Evolutionary conservation across 2,797 vertebrate genomes (phyloP).

Genomic region (Benthosema pterotum): DNA sequence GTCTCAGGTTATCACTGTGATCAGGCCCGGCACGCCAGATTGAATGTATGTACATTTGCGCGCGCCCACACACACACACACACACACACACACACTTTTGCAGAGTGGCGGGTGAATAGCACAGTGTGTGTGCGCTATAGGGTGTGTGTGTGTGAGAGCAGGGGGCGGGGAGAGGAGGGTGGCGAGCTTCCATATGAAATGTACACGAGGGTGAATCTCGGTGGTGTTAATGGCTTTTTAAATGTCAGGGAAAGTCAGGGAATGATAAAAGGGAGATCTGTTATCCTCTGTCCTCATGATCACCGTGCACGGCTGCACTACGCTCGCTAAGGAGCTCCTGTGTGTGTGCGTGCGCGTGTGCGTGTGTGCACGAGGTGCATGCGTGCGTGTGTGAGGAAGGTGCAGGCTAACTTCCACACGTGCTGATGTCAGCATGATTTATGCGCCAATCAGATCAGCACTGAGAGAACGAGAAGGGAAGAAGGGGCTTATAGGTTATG

Average conservation of each 20-base stretch:
- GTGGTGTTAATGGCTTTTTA: conserved; percentile 86
- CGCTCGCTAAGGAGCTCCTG: conserved; percentile 42
- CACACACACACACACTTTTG: conserved; percentile 40
- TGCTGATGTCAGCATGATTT: conserved; percentile 81
- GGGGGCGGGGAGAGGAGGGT: conserved; percentile 42
- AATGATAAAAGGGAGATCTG: conserved; percentile 86
- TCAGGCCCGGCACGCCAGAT: conserved; percentile 40
- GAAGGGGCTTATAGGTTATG: conserved; percentile 35
- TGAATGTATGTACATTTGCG: conserved; percentile 3
- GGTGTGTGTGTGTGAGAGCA: conserved; percentile 19
- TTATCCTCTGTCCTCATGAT: conserved; percentile 84
- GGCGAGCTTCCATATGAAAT: conserved; percentile 70
- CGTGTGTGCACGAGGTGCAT: conserved; percentile 25
- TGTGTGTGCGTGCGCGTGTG: conserved; percentile 15
- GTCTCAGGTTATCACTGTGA: conserved; percentile 67
- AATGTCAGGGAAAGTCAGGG: conserved; percentile 87
- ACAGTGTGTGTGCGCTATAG: neutral
- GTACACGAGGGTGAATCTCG: conserved; percentile 73
- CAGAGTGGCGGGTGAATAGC: conserved; percentile 47
- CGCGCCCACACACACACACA: conserved; percentile 31
- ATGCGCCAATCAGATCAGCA: conserved; percentile 78
- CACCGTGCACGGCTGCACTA: conserved; percentile 50
- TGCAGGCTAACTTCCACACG: conserved; percentile 68
- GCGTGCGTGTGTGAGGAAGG: conserved; percentile 23
- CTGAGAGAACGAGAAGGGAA: conserved; percentile 38